phyloP scores from a whole-genome alignment of 2,113 vertebrate species.

The Aptenodytes forsteri region DNA sequence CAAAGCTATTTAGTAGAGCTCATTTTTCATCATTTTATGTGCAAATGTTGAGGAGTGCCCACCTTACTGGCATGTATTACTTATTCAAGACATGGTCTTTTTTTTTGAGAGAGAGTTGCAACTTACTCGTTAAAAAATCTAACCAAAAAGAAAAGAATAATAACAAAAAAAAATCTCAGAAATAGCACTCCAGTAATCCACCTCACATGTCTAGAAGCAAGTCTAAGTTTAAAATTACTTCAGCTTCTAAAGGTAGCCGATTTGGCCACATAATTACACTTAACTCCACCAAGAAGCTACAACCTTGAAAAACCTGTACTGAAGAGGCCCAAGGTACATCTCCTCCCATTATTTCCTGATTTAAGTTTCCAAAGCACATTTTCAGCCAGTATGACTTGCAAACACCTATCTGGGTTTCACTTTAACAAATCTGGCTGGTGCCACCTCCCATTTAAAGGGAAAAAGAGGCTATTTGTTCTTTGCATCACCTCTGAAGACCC shows the following conservation, averaged over 20 bases:
- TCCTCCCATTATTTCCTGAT: accelerated
- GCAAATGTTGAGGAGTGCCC: too few relatives aligned
- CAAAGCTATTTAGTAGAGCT: not conserved
- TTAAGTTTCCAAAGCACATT: not conserved
- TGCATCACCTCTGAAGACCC: accelerated
- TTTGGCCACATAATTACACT: too few relatives aligned
- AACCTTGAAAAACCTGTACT: not conserved
- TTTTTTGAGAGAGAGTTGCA: not conserved
- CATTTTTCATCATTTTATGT: accelerated
- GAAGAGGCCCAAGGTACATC: not conserved
- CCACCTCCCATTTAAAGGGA: too few relatives aligned
- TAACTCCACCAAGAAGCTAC: accelerated
- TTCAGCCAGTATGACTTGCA: not conserved
- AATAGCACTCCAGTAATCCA: too few relatives aligned
- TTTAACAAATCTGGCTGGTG: accelerated
- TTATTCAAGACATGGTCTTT: accelerated
- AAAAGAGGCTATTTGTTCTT: accelerated
- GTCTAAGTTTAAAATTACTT: not conserved
- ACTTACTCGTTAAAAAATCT: not conserved
- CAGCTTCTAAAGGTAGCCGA: not conserved
- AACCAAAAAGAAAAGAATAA: too few relatives aligned
- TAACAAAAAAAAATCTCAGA: too few relatives aligned
- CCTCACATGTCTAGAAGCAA: not conserved
- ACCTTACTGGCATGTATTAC: too few relatives aligned
- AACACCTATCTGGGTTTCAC: not conserved